These are phyloP conservation scores for Netelia melanura DNA, from an alignment of 2,888 invertebrate species.

Conservation along the genomic window DNA sequence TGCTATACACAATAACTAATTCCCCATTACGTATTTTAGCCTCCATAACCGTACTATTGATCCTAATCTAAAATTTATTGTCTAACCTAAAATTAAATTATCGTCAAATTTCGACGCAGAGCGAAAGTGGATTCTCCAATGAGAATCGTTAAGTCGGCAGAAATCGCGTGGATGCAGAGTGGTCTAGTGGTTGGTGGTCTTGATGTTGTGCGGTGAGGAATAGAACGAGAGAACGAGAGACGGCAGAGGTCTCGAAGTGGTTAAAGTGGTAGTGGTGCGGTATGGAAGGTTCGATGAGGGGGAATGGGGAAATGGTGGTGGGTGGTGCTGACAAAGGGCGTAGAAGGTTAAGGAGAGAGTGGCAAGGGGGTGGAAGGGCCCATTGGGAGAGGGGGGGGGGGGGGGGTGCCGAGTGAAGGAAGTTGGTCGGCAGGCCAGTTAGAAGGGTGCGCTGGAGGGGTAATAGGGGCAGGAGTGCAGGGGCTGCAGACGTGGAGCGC, in stretches of 20 bases:
- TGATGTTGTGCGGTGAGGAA: slow-evolving; percentile 22
- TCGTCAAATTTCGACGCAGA: slow-evolving; percentile 1
- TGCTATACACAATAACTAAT: too few relatives aligned
- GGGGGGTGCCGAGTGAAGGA: slow-evolving; percentile 57
- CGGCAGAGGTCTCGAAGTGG: slow-evolving; percentile 11
- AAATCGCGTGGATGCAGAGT: slow-evolving; percentile 77
- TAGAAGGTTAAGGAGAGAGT: slow-evolving; percentile 68
- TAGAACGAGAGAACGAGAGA: slow-evolving; percentile 4
- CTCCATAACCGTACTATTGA: too few relatives aligned
- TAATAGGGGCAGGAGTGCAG: slow-evolving; percentile 76
- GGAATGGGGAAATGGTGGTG: slow-evolving; percentile 65
- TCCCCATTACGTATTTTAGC: too few relatives aligned
- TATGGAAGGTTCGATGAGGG: slow-evolving; percentile 43
- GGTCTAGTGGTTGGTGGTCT: slow-evolving; percentile 42
- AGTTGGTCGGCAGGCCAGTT: slow-evolving; percentile 60
- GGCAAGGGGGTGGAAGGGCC: slow-evolving; percentile 37
- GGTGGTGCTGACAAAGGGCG: slow-evolving; percentile 75
- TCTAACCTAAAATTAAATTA: background rate
- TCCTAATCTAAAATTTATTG: background rate
- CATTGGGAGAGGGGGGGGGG: slow-evolving; percentile 71
- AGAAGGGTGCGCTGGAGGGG: slow-evolving; percentile 64
- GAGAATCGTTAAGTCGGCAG: slow-evolving; percentile 81
- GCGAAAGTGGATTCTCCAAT: slow-evolving; percentile 75
- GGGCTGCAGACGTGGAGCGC: slow-evolving; percentile 81
- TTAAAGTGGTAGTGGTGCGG: slow-evolving; percentile 10